A percentile compares a stretch with the other conserved stretches of the same genome.
phyloP scores from a whole-genome alignment of 1,140 invertebrate species.

The Thalassaphorura encarpata region DNA sequence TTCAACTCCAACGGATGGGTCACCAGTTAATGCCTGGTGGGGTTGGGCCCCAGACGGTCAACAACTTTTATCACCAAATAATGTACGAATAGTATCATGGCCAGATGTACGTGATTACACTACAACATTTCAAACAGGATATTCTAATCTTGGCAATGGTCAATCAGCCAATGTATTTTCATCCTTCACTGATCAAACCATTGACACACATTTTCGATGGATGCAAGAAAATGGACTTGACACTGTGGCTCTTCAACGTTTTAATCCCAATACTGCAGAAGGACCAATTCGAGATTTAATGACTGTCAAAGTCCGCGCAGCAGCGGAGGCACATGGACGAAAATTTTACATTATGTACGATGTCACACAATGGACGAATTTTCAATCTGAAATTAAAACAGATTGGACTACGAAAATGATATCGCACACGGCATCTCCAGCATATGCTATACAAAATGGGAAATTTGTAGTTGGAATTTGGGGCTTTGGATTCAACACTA shows the following conservation, averaged over 20 bases:
- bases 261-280: background rate
- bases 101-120: background rate
- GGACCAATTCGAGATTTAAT: background rate
- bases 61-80: background rate
- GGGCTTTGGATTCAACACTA: slow-evolving; percentile 1
- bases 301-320: background rate
- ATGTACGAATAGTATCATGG: background rate
- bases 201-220: background rate
- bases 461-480: background rate
- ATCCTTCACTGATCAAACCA: background rate
- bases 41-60: background rate
- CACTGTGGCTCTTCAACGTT: background rate
- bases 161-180: background rate
- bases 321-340: background rate
- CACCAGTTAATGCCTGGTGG: background rate
- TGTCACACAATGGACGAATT: background rate
- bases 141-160: background rate
- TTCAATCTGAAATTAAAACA: background rate
- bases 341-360: slow-evolving; percentile 5
- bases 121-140: background rate
- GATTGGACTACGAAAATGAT: background rate
- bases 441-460: background rate
- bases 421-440: background rate
- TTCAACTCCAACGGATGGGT: background rate
- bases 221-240: background rate